phyloP scores from a whole-genome alignment of 53 echinoderm and acorn worm species.

The Glandiceps talaboti region DNA sequence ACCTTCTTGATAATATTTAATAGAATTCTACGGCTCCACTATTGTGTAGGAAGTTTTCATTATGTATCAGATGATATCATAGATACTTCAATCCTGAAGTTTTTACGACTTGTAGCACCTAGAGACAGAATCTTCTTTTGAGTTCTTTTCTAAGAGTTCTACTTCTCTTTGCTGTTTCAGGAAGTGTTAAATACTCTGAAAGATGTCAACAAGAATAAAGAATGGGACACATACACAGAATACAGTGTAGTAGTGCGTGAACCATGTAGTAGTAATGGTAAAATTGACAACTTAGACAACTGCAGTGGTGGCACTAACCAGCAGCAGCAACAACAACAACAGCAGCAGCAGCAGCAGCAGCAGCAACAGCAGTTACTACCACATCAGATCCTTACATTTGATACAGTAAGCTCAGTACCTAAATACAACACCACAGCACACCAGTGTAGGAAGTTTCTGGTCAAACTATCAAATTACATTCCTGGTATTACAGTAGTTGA shows the following conservation, averaged over 20 bases:
- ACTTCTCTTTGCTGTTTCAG: constrained; percentile 9
- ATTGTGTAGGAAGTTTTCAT: too few relatives aligned
- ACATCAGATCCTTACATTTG: background rate
- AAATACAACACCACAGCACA: background rate
- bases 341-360: too few relatives aligned
- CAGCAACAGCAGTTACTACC: too few relatives aligned
- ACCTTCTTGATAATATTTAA: too few relatives aligned
- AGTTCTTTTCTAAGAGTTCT: background rate
- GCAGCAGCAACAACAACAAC: too few relatives aligned
- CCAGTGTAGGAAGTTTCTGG: background rate
- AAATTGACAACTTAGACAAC: background rate
- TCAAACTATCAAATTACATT: background rate
- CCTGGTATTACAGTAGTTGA: background rate
- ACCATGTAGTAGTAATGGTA: background rate
- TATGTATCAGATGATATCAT: too few relatives aligned
- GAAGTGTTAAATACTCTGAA: constrained; percentile 48
- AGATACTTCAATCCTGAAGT: too few relatives aligned
- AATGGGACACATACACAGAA: constrained; percentile 39
- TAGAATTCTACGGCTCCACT: too few relatives aligned
- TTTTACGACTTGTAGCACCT: too few relatives aligned
- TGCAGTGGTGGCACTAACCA: too few relatives aligned
- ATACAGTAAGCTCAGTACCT: background rate
- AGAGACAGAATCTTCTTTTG: too few relatives aligned
- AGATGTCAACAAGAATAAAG: constrained; percentile 43
- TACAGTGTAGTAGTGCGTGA: background rate